Conservation (phyloP, 2,888 invertebrate species). For the Creontiades dilutus region DNA sequence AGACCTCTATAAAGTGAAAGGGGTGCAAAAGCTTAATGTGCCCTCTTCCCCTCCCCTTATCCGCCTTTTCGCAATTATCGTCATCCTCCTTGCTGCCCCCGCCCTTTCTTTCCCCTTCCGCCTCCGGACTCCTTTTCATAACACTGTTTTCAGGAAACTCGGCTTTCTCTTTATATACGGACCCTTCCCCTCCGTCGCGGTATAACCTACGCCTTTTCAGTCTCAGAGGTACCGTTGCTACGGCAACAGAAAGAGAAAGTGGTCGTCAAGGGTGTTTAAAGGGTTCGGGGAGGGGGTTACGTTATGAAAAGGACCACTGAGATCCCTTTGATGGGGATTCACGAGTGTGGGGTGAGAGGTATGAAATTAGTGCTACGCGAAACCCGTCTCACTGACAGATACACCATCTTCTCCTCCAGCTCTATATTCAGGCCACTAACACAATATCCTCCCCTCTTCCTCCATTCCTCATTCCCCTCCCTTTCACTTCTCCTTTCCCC, state of each 20-base stretch:
- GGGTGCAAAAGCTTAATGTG: not conserved
- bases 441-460: not conserved
- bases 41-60: not conserved
- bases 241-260: conserved; percentile 13
- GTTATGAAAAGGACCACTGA: conserved; percentile 16
- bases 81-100: not conserved
- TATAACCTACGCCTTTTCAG: conserved; percentile 5
- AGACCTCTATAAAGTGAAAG: conserved; percentile 1
- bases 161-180: conserved; percentile 13
- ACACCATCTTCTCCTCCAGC: not conserved
- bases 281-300: not conserved
- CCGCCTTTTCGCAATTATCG: conserved; percentile 1
- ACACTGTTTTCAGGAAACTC: conserved; percentile 31
- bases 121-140: conserved; percentile 21
- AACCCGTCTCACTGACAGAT: conserved; percentile 30
- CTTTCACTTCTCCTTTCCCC: not conserved
- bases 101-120: conserved; percentile 6
- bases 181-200: not conserved
- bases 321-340: not conserved
- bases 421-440: not conserved
- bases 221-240: not conserved
- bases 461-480: not conserved
- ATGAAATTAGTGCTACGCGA: conserved; percentile 24
- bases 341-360: not conserved
- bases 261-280: not conserved